These are phyloP conservation scores for Carollia perspicillata DNA, from an alignment of 2,113 vertebrate species.

Conservation along the genomic window DNA sequence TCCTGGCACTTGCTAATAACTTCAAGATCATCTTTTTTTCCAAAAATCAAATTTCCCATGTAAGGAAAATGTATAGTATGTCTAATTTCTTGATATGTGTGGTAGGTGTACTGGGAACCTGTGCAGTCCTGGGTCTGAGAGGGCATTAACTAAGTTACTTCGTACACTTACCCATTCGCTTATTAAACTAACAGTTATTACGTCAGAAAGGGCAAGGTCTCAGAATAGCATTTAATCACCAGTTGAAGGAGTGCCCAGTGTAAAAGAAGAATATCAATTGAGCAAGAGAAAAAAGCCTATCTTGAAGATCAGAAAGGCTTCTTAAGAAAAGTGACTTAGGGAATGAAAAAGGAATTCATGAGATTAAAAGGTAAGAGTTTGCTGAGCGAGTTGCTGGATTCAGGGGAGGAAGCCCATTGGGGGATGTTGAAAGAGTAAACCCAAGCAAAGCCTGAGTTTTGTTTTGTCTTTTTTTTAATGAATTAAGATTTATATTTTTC, in stretches of 20 bases:
- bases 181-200: background rate
- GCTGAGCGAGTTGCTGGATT: background rate
- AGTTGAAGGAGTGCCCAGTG: background rate
- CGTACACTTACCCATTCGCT: background rate
- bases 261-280: background rate
- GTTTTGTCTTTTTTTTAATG: background rate
- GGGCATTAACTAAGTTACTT: background rate
- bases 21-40: background rate
- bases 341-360: background rate
- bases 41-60: background rate
- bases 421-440: background rate
- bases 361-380: background rate
- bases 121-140: background rate
- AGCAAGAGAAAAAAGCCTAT: background rate
- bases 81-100: background rate
- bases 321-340: background rate
- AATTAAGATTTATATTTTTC: background rate
- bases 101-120: background rate
- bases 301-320: background rate
- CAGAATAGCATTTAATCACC: background rate
- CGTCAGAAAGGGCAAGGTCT: background rate
- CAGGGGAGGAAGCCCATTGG: too few relatives aligned
- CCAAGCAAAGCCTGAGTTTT: background rate
- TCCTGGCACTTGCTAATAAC: background rate
- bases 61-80: background rate